Conservation (phyloP, 2,888 invertebrate genomes). For the Nycteola revayana region DNA sequence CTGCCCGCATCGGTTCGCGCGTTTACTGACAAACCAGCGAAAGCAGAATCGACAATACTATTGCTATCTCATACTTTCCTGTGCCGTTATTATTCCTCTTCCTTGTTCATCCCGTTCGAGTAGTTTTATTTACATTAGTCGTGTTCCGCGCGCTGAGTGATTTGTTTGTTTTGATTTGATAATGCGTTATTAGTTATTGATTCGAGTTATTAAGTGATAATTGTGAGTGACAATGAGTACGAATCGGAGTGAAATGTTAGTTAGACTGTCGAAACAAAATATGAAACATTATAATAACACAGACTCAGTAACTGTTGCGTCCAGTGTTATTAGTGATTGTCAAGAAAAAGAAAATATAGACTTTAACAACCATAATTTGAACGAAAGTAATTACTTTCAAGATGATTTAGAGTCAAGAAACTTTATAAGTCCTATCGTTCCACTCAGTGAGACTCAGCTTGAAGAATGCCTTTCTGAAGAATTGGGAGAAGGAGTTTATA, state of each 20-base stretch:
- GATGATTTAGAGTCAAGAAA: constrained; percentile 5
- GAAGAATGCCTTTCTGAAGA: constrained; percentile 5
- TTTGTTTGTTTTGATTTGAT: constrained; percentile 1
- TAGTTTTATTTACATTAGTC: constrained; percentile 1
- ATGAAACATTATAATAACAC: constrained; percentile 5
- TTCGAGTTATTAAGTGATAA: constrained; percentile 4
- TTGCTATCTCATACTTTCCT: constrained; percentile 6
- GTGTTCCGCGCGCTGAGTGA: constrained; percentile 2
- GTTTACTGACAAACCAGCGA: constrained; percentile 2
- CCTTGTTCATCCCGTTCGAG: constrained; percentile 2
- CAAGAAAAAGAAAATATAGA: constrained; percentile 5
- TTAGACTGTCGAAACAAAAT: constrained; percentile 5
- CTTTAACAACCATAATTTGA: constrained; percentile 3
- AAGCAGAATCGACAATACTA: constrained; percentile 4
- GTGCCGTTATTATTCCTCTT: constrained; percentile 1
- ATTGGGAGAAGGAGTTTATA: constrained; percentile 5
- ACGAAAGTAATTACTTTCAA: constrained; percentile 4
- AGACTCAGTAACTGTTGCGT: constrained; percentile 7
- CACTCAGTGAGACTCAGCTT: constrained; percentile 6
- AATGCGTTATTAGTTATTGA: constrained; percentile 1
- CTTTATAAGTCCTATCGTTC: constrained; percentile 6
- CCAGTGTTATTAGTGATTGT: constrained; percentile 5
- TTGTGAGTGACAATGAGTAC: constrained; percentile 6
- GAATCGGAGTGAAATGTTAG: constrained; percentile 6
- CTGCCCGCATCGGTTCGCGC: constrained; percentile 1